These are phyloP conservation scores for Coelogynopora nodosa DNA, from an alignment of 2,888 invertebrate species.

Conservation along the genomic window DNA sequence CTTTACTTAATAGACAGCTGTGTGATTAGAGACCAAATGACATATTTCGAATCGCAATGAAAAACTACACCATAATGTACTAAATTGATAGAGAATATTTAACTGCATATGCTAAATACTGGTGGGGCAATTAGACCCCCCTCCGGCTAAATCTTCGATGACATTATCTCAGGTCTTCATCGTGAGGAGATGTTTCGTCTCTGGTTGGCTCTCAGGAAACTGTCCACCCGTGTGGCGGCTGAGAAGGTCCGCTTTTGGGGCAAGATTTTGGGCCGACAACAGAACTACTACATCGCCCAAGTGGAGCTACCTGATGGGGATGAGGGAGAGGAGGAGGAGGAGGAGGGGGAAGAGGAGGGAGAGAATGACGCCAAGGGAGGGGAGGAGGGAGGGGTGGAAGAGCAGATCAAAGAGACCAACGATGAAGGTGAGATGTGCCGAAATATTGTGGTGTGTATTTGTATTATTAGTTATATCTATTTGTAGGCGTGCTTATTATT, in stretches of 20 bases:
- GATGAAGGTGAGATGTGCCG: too few relatives aligned
- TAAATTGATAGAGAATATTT: too few relatives aligned
- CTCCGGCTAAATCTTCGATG: too few relatives aligned
- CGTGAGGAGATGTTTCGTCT: constrained; percentile 71
- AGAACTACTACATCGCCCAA: constrained; percentile 75
- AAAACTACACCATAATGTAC: too few relatives aligned
- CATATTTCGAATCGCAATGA: too few relatives aligned
- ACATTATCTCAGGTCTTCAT: constrained; percentile 69
- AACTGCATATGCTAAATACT: too few relatives aligned
- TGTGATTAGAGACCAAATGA: too few relatives aligned
- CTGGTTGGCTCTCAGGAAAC: constrained; percentile 70
- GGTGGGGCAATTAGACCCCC: too few relatives aligned
- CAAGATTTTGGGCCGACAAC: constrained; percentile 72
- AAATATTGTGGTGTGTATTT: too few relatives aligned
- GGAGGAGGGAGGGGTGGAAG: constrained; percentile 4
- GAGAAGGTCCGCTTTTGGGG: constrained; percentile 71
- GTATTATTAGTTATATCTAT: too few relatives aligned
- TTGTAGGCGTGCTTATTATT: too few relatives aligned
- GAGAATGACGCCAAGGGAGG: constrained; percentile 44
- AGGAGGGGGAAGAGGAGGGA: constrained; percentile 66
- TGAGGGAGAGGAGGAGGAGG: constrained; percentile 65
- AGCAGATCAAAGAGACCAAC: neutral
- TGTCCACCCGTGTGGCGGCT: constrained; percentile 60
- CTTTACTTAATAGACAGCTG: too few relatives aligned
- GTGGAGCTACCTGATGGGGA: constrained; percentile 66